A percentile compares a stretch with the other conserved stretches of the same genome.
Conservation (phyloP, 2,113 vertebrate genomes). For the zebrafish (Danio rerio) region DNA sequence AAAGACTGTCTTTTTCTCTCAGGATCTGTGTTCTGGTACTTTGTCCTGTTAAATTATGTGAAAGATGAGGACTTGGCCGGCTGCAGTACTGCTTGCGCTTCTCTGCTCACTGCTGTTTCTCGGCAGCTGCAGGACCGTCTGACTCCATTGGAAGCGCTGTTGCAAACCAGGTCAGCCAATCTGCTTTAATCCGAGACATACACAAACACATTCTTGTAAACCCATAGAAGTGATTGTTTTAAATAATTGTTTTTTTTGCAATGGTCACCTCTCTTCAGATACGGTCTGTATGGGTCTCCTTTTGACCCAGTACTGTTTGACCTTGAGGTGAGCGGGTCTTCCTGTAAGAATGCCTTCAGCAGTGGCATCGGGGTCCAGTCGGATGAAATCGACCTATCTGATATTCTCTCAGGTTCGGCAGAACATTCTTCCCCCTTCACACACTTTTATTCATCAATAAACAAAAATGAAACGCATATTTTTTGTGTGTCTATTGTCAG, state of each 20-base stretch:
- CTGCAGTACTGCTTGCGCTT: constrained; percentile 93
- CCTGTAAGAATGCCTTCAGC: constrained; percentile 95
- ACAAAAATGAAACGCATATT: not conserved
- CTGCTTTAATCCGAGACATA: not conserved
- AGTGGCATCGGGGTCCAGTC: constrained; percentile 94
- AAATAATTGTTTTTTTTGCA: not conserved
- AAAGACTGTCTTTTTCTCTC: constrained; percentile 9
- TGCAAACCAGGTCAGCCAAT: constrained; percentile 88
- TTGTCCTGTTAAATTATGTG: constrained; percentile 96
- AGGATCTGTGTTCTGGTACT: constrained; percentile 99
- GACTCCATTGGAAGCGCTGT: constrained; percentile 93
- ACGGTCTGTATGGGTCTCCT: constrained; percentile 96
- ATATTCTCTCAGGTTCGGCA: constrained; percentile 91
- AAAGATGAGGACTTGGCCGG: constrained; percentile 97
- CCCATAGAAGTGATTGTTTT: not conserved
- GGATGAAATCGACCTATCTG: constrained; percentile 98
- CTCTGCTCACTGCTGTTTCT: constrained; percentile 91
- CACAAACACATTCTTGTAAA: not conserved
- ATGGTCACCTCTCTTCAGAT: constrained; percentile 74
- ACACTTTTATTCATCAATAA: not conserved
- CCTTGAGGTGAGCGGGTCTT: constrained; percentile 97
- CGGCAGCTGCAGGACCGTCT: constrained; percentile 93
- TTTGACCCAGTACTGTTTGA: constrained; percentile 99
- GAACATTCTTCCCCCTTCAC: not conserved
- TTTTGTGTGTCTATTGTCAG: constrained; percentile 70